Evolutionary conservation across 2,888 invertebrate species (phyloP).

Genomic region (Germaria angustata): DNA sequence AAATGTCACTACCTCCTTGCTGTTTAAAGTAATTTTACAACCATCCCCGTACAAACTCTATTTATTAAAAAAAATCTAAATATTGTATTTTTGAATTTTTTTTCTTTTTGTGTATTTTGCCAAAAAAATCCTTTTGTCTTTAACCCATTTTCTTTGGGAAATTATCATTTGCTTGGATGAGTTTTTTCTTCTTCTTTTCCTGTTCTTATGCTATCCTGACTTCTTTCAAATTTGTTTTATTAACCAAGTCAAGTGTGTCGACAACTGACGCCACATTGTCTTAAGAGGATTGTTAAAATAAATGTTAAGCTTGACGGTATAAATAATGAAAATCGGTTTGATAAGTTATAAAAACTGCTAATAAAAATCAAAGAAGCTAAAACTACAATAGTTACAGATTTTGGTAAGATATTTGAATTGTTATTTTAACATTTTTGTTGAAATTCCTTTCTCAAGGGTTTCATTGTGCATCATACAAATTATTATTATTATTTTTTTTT

Average conservation of each 20-base stretch:
- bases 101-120: constrained; percentile 10
- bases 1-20: too few species aligned
- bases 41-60: not conserved
- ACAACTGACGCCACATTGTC: constrained; percentile 67
- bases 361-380: constrained; percentile 2
- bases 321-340: constrained; percentile 43
- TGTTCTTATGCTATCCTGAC: not conserved
- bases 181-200: not conserved
- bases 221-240: constrained; percentile 54
- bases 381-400: constrained; percentile 21
- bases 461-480: not conserved
- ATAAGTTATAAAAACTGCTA: constrained; percentile 47
- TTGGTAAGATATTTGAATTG: constrained; percentile 26
- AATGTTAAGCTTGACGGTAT: constrained; percentile 46
- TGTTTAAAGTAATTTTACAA: too few species aligned
- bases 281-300: constrained; percentile 65
- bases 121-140: constrained; percentile 40
- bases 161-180: constrained; percentile 50
- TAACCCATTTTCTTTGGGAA: constrained; percentile 51
- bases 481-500: constrained; percentile 7
- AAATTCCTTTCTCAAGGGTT: constrained; percentile 8
- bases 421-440: too few species aligned
- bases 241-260: constrained; percentile 66
- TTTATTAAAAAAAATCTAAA: not conserved
- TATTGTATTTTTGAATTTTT: constrained; percentile 9